phyloP scores from a whole-genome alignment of 2,888 invertebrate genomes.

The Drosophila quasianomalipes region DNA sequence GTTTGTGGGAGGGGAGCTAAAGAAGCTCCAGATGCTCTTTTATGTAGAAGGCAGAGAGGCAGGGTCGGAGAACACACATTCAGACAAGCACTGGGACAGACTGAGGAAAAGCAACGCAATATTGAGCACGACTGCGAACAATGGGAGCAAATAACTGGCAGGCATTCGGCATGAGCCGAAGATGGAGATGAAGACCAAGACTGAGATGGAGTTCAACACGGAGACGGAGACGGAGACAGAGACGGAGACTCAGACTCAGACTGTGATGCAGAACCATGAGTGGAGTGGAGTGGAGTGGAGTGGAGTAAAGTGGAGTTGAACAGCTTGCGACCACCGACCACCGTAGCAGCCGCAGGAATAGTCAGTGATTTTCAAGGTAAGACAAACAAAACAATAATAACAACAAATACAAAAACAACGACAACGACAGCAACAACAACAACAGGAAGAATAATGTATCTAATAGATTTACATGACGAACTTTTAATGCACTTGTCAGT shows the following conservation, averaged over 20 bases:
- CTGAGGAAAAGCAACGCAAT: slow-evolving; percentile 61
- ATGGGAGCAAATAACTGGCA: slow-evolving; percentile 81
- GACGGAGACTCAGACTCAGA: background rate
- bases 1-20: slow-evolving; percentile 19
- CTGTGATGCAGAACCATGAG: slow-evolving; percentile 1
- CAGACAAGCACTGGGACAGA: slow-evolving; percentile 2
- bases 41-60: background rate
- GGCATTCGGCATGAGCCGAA: slow-evolving; percentile 71
- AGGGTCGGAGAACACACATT: background rate
- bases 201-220: slow-evolving; percentile 10
- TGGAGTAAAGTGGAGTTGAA: background rate
- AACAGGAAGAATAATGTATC: slow-evolving; percentile 24
- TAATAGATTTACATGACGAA: slow-evolving; percentile 43
- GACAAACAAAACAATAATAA: slow-evolving; percentile 59
- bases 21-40: slow-evolving; percentile 25
- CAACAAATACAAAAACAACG: slow-evolving; percentile 10
- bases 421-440: slow-evolving; percentile 4
- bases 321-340: slow-evolving; percentile 56
- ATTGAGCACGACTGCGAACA: slow-evolving; percentile 77
- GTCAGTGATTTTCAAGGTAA: slow-evolving; percentile 79
- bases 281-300: background rate
- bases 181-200: slow-evolving; percentile 25
- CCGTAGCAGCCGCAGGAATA: slow-evolving; percentile 67
- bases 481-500: slow-evolving; percentile 44
- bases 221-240: background rate